Percentiles rank a stretch among this genome's conserved stretches.
Evolutionary conservation across 2,797 vertebrate species (phyloP).

Genomic region (Arvicola amphibius): DNA sequence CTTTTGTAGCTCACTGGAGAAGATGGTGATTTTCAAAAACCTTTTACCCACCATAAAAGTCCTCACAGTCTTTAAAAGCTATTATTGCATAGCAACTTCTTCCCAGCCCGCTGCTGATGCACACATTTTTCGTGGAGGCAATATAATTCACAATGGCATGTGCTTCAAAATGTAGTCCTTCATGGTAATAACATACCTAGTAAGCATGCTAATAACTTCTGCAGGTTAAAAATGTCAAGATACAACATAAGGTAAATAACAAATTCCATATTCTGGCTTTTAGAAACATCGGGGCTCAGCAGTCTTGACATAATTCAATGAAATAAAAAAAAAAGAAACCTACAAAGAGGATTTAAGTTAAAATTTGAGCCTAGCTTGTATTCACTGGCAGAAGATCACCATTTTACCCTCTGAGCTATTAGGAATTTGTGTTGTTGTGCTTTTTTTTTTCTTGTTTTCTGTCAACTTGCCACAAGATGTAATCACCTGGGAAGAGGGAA

Average conservation of each 20-base stretch:
- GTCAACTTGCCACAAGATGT: neutral
- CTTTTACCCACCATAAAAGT: neutral
- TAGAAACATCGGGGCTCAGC: conserved; percentile 14
- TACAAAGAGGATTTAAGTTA: neutral
- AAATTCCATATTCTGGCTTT: conserved; percentile 2
- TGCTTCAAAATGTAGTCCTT: conserved; percentile 37
- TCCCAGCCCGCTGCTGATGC: neutral
- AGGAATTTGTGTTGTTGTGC: neutral
- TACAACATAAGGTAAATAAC: conserved; percentile 48
- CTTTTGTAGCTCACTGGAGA: conserved; percentile 9
- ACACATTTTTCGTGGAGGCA: neutral
- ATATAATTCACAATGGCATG: conserved; percentile 11
- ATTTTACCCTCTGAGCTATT: neutral
- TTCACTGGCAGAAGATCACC: neutral
- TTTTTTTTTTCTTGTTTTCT: neutral
- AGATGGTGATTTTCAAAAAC: conserved; percentile 33
- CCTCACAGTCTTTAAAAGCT: conserved; percentile 24
- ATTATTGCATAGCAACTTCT: neutral
- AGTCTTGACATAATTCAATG: conserved; percentile 25
- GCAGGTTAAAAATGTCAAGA: conserved; percentile 14
- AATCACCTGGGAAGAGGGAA: neutral
- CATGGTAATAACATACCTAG: neutral
- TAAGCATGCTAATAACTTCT: conserved; percentile 39
- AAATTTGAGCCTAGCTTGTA: neutral
- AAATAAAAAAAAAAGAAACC: conserved; percentile 28